Percentiles rank a stretch among this genome's conserved stretches.
Conservation (phyloP, 2,888 invertebrate species). For the Ypsolopha scabrella region DNA sequence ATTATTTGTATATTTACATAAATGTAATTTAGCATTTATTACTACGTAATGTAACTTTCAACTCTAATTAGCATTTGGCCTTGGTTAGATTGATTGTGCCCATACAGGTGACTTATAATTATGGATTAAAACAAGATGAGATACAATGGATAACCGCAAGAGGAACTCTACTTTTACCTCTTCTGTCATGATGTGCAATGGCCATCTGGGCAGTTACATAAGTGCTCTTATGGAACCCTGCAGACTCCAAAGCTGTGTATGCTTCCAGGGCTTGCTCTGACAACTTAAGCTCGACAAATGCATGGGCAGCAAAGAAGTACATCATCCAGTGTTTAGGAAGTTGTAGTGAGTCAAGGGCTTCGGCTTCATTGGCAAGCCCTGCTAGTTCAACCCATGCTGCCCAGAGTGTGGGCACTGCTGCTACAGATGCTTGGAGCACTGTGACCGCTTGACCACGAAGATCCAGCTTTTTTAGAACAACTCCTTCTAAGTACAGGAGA, state of each 20-base stretch:
- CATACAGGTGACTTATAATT: not conserved
- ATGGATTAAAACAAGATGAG: not conserved
- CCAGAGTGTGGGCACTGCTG: slow-evolving; percentile 89
- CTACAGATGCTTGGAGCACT: slow-evolving; percentile 82
- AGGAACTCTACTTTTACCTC: slow-evolving; percentile 66
- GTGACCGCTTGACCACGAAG: slow-evolving; percentile 81
- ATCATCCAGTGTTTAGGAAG: slow-evolving; percentile 95
- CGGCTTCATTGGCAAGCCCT: slow-evolving; percentile 84
- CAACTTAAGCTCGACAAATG: slow-evolving; percentile 89
- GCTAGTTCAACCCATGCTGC: slow-evolving; percentile 95
- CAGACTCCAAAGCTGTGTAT: slow-evolving; percentile 79
- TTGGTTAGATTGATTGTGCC: too few species aligned
- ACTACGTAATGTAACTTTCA: too few species aligned
- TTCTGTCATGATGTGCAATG: slow-evolving; percentile 90
- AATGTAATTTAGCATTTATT: too few species aligned
- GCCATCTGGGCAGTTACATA: slow-evolving; percentile 94
- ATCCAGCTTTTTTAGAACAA: slow-evolving; percentile 89
- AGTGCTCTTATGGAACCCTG: slow-evolving; percentile 88
- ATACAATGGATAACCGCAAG: not conserved
- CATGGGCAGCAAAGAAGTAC: slow-evolving; percentile 90
- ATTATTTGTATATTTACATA: too few species aligned
- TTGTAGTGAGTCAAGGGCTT: slow-evolving; percentile 74
- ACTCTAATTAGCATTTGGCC: too few species aligned
- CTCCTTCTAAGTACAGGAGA: slow-evolving; percentile 88
- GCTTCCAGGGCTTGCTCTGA: slow-evolving; percentile 91